Base-by-base conservation (phyloP, 2,113 vertebrate species). In the Sclerurus mexicanus region DNA sequence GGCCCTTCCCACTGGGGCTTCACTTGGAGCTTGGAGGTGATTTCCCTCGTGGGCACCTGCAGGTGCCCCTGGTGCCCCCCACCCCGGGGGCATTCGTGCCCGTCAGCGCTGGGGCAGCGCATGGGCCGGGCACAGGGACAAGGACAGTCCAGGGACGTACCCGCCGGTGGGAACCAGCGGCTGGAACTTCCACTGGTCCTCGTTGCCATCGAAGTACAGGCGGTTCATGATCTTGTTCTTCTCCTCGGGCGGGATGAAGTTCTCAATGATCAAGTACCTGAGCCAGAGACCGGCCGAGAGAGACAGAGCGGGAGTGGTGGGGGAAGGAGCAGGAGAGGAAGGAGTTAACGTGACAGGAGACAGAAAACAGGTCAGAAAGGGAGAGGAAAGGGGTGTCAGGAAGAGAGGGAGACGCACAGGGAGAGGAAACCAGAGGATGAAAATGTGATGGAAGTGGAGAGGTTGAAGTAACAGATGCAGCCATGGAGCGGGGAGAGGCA, bases 201-300 rank as follows among this genome's bases (percentile, higher is more conserved):
- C 99, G 7, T 99, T 99, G 1, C 98, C 95, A 33, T 99, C 99
- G 37, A 99, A 99, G 96, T 98, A 98, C 18, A 99, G 98, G 67
- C 99, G 97, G 97, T 99, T 99, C 98, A 99, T 98, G 68, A 99
- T 99, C 97, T 99, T 99, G 97, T 99, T 99, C 98, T 99, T 99
- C 96, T 99, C 99, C 87, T 99, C 99, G 0, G 99, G 99, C 23
- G 99, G 99, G 83, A 99, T 99, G 93, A 99, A 99, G 93, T 99
- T 99, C 96, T 99, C 99, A 6, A 99, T 99, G 92, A 99, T 98
- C 73, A 99, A 84, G 89, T 99, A 99, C 97, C 99, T 99, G 98
- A 31, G n/a, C 5, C 30, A 66, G 46, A 3, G 56, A 67, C 6
- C 18, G 3, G 33, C n/a, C 40, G 5, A 37, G 42, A 35, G 73